Percentiles rank a stretch among this genome's conserved stretches.
phyloP scores from a whole-genome alignment of 2,113 vertebrate species.

The Ifrita kowaldi region DNA sequence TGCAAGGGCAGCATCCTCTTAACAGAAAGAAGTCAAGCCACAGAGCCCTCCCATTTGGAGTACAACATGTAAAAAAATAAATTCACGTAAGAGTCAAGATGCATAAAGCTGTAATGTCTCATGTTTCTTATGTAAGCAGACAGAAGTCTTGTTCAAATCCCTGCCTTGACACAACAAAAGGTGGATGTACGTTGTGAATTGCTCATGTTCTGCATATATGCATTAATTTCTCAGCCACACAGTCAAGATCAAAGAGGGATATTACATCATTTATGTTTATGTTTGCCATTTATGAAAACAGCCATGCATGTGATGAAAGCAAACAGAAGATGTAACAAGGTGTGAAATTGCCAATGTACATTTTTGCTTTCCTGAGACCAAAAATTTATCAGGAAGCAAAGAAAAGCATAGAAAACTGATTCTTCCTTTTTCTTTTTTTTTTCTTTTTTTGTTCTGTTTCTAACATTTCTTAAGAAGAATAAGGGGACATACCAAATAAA shows the following conservation, averaged over 20 bases:
- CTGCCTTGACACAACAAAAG: neutral
- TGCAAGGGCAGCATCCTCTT: conserved; percentile 43
- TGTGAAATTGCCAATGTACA: conserved; percentile 32
- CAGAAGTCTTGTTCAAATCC: neutral
- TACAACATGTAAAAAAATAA: neutral
- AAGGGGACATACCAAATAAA: neutral
- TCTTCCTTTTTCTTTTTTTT: neutral
- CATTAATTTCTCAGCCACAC: conserved; percentile 1
- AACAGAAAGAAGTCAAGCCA: conserved; percentile 1
- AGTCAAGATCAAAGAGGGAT: neutral
- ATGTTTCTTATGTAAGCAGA: neutral
- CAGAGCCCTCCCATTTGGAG: neutral
- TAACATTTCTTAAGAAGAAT: neutral
- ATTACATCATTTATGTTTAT: neutral
- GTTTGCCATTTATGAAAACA: neutral
- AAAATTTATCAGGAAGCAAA: conserved; percentile 43
- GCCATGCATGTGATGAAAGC: neutral
- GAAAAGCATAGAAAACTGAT: neutral
- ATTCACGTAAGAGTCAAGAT: neutral
- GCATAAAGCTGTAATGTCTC: neutral
- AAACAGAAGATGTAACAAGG: conserved; percentile 38
- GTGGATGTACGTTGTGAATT: neutral
- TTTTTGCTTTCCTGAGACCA: neutral
- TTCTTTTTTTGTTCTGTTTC: neutral
- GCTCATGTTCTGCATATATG: neutral